A percentile compares a stretch with the other conserved stretches of the same genome.
phyloP scores from a whole-genome alignment of 2,113 vertebrate species.

The Theristicus caerulescens region DNA sequence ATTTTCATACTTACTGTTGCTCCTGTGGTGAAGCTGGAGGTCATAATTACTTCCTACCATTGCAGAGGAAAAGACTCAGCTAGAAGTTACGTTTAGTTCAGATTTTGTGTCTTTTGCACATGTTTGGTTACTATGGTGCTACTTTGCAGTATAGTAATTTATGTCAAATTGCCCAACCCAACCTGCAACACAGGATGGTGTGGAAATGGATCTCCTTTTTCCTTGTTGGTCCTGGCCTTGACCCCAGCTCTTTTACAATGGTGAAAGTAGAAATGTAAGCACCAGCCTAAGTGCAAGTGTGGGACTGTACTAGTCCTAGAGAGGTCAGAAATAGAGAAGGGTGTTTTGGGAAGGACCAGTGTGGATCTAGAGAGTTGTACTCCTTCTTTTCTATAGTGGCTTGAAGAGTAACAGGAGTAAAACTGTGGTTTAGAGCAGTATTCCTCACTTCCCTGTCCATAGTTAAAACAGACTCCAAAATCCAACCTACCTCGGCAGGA shows the following conservation, averaged over 20 bases:
- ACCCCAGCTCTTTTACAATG: not conserved
- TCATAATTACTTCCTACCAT: not conserved
- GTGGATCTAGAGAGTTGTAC: not conserved
- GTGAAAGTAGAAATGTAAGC: not conserved
- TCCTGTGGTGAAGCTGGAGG: not conserved
- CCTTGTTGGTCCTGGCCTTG: not conserved
- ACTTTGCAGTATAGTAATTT: not conserved
- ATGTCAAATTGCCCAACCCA: not conserved
- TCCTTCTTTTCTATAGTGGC: not conserved
- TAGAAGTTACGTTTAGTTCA: not conserved
- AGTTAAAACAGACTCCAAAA: not conserved
- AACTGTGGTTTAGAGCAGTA: not conserved
- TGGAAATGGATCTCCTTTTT: not conserved
- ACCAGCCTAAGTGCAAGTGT: accelerated
- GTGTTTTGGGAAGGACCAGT: not conserved
- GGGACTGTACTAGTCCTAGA: not conserved
- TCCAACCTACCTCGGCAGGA: not conserved
- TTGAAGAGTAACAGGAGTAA: not conserved
- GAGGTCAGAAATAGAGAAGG: not conserved
- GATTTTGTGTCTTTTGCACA: not conserved
- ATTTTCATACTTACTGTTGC: not conserved
- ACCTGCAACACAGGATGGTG: not conserved
- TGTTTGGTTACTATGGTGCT: not conserved
- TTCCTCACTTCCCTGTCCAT: not conserved
- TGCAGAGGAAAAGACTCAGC: not conserved